Evolutionary conservation across 2,113 vertebrate genomes (phyloP).

Genomic region (Galemys pyrenaicus): DNA sequence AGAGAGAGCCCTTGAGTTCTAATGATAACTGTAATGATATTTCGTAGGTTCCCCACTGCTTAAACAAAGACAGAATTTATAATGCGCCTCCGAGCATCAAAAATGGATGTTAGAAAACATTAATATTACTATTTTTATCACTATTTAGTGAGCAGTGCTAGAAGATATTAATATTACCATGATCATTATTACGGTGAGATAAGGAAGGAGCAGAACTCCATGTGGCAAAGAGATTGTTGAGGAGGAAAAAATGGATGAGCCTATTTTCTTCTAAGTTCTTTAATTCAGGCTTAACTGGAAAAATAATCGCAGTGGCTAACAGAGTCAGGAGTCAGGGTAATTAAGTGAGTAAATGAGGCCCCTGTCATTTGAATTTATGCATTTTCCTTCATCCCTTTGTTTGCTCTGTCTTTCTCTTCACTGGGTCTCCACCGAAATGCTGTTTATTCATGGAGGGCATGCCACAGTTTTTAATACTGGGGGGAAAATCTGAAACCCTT

Average conservation of each 20-base stretch:
- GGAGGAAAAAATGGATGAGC: slow-evolving; percentile 64
- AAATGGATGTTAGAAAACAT: slow-evolving; percentile 81
- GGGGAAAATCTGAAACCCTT: slow-evolving; percentile 75
- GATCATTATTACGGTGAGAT: slow-evolving; percentile 80
- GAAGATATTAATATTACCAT: slow-evolving; percentile 83
- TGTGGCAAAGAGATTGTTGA: slow-evolving; percentile 77
- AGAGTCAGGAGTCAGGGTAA: slow-evolving; percentile 79
- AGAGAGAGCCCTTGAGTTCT: slow-evolving; percentile 77
- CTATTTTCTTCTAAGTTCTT: slow-evolving; percentile 74
- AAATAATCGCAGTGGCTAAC: slow-evolving; percentile 71
- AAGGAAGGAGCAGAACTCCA: slow-evolving; percentile 75
- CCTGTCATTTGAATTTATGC: slow-evolving; percentile 81
- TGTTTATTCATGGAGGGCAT: slow-evolving; percentile 87
- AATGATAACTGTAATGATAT: slow-evolving; percentile 76
- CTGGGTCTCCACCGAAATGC: slow-evolving; percentile 80
- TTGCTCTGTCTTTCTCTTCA: slow-evolving; percentile 82
- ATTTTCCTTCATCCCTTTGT: slow-evolving; percentile 82
- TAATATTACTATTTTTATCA: slow-evolving; percentile 84
- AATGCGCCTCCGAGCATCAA: slow-evolving; percentile 73
- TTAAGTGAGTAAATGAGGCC: slow-evolving; percentile 82
- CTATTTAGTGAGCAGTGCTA: slow-evolving; percentile 83
- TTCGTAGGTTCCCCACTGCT: slow-evolving; percentile 76
- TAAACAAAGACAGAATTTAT: slow-evolving; percentile 83
- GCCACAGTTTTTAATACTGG: slow-evolving; percentile 84
- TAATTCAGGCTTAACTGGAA: slow-evolving; percentile 70